Conservation (phyloP, 2,888 invertebrate species). For the Elmis aenea region DNA sequence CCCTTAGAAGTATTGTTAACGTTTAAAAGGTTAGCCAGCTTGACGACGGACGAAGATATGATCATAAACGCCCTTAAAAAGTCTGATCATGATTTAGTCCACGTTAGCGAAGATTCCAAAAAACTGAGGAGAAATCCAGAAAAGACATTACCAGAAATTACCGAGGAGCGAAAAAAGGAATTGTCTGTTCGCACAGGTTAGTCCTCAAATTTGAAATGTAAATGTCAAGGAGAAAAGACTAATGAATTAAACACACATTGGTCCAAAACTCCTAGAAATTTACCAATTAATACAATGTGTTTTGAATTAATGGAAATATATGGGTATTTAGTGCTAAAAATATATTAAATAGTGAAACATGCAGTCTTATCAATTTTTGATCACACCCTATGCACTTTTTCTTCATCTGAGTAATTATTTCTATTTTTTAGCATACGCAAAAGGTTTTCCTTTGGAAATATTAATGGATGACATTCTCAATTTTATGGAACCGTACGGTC, state of each 20-base stretch:
- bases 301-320: too few species aligned
- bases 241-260: too few species aligned
- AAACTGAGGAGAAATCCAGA: constrained; percentile 70
- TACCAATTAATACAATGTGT: too few species aligned
- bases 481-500: constrained; percentile 66
- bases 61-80: constrained; percentile 73
- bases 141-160: constrained; percentile 75
- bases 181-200: constrained; percentile 62
- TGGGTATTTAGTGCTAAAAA: too few species aligned
- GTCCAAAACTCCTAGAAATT: too few species aligned
- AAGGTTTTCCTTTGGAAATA: constrained; percentile 73
- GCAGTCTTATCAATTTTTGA: too few species aligned
- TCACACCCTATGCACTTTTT: too few species aligned
- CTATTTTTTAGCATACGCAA: constrained; percentile 76
- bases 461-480: constrained; percentile 63
- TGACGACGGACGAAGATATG: constrained; percentile 63
- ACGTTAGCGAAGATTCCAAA: constrained; percentile 56
- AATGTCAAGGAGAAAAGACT: too few species aligned
- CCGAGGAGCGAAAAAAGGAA: constrained; percentile 77
- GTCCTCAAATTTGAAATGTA: neutral
- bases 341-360: too few species aligned
- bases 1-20: constrained; percentile 75
- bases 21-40: constrained; percentile 77
- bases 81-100: constrained; percentile 66
- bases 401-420: too few species aligned